A percentile compares a stretch with the other conserved stretches of the same genome.
These are phyloP conservation scores for Panulirus ornatus DNA, from an alignment of 1,140 invertebrate species.

Conservation along the genomic window DNA sequence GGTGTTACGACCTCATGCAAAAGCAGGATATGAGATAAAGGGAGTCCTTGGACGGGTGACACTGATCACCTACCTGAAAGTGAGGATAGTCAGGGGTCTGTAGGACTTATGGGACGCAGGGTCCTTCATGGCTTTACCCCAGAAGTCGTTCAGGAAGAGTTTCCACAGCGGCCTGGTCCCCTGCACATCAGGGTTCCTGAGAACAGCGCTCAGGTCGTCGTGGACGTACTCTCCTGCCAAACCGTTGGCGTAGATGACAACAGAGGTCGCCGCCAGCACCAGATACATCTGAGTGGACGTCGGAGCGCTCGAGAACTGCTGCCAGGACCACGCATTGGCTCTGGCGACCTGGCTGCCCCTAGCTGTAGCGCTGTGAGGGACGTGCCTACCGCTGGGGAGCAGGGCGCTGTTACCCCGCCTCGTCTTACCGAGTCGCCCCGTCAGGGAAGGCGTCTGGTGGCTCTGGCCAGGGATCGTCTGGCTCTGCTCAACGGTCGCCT, in stretches of 20 bases:
- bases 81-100: constrained; percentile 88
- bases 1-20: too few species aligned
- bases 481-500: too few species aligned
- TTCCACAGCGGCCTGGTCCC: constrained; percentile 83
- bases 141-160: constrained; percentile 92
- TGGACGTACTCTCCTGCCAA: constrained; percentile 92
- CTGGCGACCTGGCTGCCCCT: not conserved
- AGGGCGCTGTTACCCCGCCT: not conserved
- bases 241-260: constrained; percentile 87
- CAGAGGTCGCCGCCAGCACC: constrained; percentile 83
- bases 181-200: constrained; percentile 89
- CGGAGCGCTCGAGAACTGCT: constrained; percentile 10
- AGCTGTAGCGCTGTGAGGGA: not conserved
- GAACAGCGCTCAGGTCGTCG: constrained; percentile 92
- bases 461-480: too few species aligned
- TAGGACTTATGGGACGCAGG: constrained; percentile 90
- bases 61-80: constrained; percentile 86
- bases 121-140: constrained; percentile 93
- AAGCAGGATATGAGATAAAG: too few species aligned
- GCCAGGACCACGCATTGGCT: not conserved
- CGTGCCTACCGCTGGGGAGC: not conserved
- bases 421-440: not conserved
- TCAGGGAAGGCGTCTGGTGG: too few species aligned
- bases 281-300: constrained; percentile 79
- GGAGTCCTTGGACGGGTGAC: too few species aligned